phyloP scores from a whole-genome alignment of 1,140 invertebrate species.

The Luehdorfia chinensis region DNA sequence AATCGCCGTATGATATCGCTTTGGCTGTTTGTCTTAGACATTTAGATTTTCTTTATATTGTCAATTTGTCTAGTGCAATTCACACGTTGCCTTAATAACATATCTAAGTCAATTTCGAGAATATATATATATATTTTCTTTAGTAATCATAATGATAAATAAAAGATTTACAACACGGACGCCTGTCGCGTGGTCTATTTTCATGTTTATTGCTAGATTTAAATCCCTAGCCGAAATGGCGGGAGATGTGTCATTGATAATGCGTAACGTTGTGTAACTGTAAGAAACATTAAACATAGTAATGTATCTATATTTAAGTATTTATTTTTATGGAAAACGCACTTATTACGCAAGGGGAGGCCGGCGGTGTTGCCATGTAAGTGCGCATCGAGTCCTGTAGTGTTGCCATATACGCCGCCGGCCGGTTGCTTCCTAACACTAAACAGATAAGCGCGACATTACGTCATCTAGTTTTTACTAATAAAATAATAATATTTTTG shows the following conservation, averaged over 20 bases:
- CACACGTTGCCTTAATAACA: slow-evolving; percentile 76
- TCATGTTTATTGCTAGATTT: slow-evolving; percentile 16
- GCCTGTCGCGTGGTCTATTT: slow-evolving; percentile 5
- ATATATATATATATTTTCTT: slow-evolving; percentile 59
- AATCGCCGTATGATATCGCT: slow-evolving; percentile 66
- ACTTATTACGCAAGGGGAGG: slow-evolving; percentile 45
- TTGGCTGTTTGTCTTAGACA: slow-evolving; percentile 72
- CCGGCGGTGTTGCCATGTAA: slow-evolving; percentile 32
- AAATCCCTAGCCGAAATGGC: slow-evolving; percentile 2
- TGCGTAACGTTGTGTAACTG: slow-evolving; percentile 56
- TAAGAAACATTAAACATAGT: slow-evolving; percentile 59
- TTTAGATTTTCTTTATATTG: slow-evolving; percentile 50
- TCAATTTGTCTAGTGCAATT: slow-evolving; percentile 71
- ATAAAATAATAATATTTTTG: slow-evolving; percentile 63
- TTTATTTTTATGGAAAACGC: slow-evolving; percentile 60
- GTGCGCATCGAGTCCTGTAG: slow-evolving; percentile 31
- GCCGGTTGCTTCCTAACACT: slow-evolving; percentile 59
- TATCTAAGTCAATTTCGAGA: slow-evolving; percentile 74
- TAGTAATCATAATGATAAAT: slow-evolving; percentile 25
- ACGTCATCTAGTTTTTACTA: slow-evolving; percentile 67
- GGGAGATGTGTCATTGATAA: slow-evolving; percentile 43
- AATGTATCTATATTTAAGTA: slow-evolving; percentile 67
- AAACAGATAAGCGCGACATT: slow-evolving; percentile 53
- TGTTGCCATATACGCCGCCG: slow-evolving; percentile 49
- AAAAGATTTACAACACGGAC: neutral